phyloP scores from a whole-genome alignment of 2,113 vertebrate species.

The Promerops cafer region DNA sequence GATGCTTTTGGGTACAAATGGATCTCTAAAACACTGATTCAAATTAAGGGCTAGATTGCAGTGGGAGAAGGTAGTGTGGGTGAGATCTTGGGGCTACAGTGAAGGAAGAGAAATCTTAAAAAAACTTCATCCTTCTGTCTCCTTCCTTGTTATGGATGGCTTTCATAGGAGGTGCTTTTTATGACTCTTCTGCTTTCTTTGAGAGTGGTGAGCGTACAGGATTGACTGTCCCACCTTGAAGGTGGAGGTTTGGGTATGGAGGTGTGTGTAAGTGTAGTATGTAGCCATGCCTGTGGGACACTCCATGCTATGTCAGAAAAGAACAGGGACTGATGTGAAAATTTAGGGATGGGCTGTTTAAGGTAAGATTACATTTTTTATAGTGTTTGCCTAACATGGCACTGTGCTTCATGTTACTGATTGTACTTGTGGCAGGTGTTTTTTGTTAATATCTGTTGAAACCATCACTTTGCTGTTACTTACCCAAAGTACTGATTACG shows the following conservation, averaged over 20 bases:
- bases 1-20: not conserved
- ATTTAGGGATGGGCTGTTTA: not conserved
- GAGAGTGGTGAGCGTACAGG: not conserved
- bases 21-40: not conserved
- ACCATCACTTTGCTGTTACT: not conserved
- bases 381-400: accelerated
- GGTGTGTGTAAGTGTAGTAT: not conserved
- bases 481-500: not conserved
- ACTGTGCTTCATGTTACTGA: accelerated
- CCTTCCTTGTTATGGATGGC: not conserved
- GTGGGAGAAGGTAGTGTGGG: not conserved
- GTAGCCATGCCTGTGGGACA: not conserved
- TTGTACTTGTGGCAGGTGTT: not conserved
- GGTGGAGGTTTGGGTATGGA: not conserved
- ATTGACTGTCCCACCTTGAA: not conserved
- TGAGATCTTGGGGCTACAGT: not conserved
- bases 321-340: not conserved
- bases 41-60: not conserved
- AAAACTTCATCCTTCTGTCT: not conserved
- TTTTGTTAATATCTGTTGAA: not conserved
- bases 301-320: not conserved
- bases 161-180: not conserved
- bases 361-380: not conserved
- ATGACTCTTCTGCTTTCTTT: not conserved
- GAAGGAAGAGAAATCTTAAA: not conserved